A percentile compares a stretch with the other conserved stretches of the same genome.
Conservation (phyloP, 64 coral and sea anemone species). For the Pachyseris speciosa region DNA sequence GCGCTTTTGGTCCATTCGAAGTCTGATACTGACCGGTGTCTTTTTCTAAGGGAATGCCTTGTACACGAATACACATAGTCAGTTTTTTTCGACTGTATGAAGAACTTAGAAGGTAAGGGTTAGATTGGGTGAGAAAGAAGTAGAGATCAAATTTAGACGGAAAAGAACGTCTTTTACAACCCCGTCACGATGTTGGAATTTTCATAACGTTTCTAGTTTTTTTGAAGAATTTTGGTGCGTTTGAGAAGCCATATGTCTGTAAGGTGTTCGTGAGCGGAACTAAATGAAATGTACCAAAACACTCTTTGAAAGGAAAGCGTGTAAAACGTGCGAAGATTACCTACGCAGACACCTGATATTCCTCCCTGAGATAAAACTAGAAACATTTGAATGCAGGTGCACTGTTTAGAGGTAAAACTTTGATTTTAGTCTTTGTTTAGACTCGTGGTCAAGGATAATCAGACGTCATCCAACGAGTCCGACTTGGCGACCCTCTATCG, state of each 20-base stretch:
- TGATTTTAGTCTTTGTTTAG: conserved; percentile 47
- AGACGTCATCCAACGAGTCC: not conserved
- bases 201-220: too few species aligned
- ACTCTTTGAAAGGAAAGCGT: not conserved
- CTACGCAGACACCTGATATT: conserved; percentile 61
- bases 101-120: not conserved
- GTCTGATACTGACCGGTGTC: not conserved
- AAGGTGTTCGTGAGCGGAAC: not conserved
- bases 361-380: conserved; percentile 37
- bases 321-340: conserved; percentile 50
- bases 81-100: not conserved
- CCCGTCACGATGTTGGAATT: too few species aligned
- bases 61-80: not conserved
- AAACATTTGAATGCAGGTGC: conserved; percentile 63
- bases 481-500: not conserved
- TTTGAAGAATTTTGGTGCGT: not conserved
- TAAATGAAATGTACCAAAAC: not conserved
- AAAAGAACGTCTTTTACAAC: not conserved
- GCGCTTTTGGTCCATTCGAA: not conserved
- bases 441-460: not conserved
- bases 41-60: not conserved
- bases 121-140: not conserved
- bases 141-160: not conserved
- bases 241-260: not conserved
- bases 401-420: conserved; percentile 61